Percentiles rank a stretch among this genome's conserved stretches.
Conservation (phyloP, 2,797 vertebrate genomes). For the Hydrolagus colliei region DNA sequence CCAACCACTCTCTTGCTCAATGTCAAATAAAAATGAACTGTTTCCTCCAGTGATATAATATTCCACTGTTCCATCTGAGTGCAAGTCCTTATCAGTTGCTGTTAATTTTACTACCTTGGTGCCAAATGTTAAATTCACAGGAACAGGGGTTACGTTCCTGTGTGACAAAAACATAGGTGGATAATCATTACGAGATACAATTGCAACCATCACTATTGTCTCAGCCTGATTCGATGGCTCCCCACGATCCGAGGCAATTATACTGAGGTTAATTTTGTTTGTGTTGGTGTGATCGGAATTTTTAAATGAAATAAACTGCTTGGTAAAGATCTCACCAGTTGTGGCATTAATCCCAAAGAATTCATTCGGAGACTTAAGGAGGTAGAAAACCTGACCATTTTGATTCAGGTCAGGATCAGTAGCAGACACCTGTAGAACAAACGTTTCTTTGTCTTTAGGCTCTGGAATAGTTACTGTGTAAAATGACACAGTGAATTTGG, state of each 20-base stretch:
- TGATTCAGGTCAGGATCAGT: constrained; percentile 53
- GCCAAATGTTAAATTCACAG: constrained; percentile 49
- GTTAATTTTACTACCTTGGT: constrained; percentile 50
- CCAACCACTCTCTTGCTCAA: constrained; percentile 50
- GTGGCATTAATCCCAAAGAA: constrained; percentile 54
- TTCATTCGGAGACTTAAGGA: constrained; percentile 53
- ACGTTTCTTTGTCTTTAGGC: constrained; percentile 44
- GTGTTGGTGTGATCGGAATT: constrained; percentile 33
- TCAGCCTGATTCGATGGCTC: constrained; percentile 43
- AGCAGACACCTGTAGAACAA: constrained; percentile 53
- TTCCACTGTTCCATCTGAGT: constrained; percentile 43
- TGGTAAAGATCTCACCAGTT: constrained; percentile 55
- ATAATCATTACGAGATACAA: constrained; percentile 53
- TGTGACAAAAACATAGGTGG: constrained; percentile 55
- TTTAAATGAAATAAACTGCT: constrained; percentile 46
- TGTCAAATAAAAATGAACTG: constrained; percentile 54
- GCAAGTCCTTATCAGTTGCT: constrained; percentile 53
- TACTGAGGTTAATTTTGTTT: constrained; percentile 46
- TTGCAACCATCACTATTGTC: constrained; percentile 46
- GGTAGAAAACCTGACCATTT: constrained; percentile 56
- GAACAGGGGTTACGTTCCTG: constrained; percentile 45
- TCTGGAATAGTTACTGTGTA: constrained; percentile 50
- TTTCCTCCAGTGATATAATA: constrained; percentile 54
- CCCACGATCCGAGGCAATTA: constrained; percentile 56
- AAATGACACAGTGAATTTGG: constrained; percentile 49